A percentile compares a stretch with the other conserved stretches of the same genome.
These are phyloP conservation scores for Heliconius himera DNA, from an alignment of 1,140 invertebrate genomes.

Conservation along the genomic window DNA sequence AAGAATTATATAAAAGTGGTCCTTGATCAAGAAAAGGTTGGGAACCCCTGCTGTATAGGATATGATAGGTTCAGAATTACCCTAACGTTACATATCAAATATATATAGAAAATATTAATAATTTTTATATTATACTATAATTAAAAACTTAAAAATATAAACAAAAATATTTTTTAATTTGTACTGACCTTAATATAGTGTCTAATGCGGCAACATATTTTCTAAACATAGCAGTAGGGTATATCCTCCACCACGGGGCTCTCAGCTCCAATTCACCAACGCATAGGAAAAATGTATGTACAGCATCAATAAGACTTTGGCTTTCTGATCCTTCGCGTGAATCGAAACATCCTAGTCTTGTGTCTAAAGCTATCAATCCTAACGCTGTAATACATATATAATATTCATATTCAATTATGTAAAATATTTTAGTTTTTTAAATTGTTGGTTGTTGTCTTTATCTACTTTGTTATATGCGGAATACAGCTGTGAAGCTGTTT, in stretches of 20 bases:
- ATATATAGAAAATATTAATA: too few species aligned
- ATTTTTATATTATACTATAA: too few species aligned
- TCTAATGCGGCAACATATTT: constrained; percentile 89
- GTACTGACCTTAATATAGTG: constrained; percentile 84
- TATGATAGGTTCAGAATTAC: too few species aligned
- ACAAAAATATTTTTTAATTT: neutral
- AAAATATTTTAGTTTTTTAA: too few species aligned
- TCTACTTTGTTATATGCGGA: too few species aligned
- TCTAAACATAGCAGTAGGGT: constrained; percentile 87
- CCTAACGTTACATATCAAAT: too few species aligned
- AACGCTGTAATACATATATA: constrained; percentile 84
- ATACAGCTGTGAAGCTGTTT: too few species aligned
- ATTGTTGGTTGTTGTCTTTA: too few species aligned
- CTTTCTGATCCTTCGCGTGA: constrained; percentile 83
- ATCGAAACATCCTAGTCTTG: constrained; percentile 88
- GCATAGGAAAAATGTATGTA: constrained; percentile 90
- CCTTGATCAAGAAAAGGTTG: too few species aligned
- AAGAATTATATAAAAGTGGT: too few species aligned
- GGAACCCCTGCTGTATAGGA: too few species aligned
- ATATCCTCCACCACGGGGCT: constrained; percentile 90
- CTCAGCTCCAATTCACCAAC: constrained; percentile 89
- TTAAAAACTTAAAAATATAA: neutral
- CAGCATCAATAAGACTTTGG: constrained; percentile 88
- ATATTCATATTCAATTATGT: too few species aligned
- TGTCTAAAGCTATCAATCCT: constrained; percentile 89